phyloP scores from a whole-genome alignment of 2,113 vertebrate species.

The Rhea americana region DNA sequence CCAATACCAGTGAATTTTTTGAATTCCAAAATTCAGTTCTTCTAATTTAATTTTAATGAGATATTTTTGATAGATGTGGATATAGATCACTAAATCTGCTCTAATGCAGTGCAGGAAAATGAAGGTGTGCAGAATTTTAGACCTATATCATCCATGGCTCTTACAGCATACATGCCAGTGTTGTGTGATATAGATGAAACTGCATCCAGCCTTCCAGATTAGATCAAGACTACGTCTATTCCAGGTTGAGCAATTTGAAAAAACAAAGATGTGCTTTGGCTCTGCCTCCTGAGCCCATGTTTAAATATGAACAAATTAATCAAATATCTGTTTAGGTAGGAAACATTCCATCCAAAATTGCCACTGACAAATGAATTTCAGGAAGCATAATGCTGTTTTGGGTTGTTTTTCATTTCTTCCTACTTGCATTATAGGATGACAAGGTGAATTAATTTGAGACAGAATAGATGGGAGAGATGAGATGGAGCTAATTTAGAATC shows the following conservation, averaged over 20 bases:
- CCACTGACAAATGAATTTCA: constrained; percentile 18
- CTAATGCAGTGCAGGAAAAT: neutral
- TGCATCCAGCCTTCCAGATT: neutral
- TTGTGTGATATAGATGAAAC: neutral
- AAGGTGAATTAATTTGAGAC: constrained; percentile 31
- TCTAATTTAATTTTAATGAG: neutral
- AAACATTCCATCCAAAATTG: constrained; percentile 41
- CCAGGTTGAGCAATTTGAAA: neutral
- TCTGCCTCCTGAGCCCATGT: neutral
- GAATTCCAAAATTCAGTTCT: neutral
- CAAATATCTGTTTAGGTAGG: neutral
- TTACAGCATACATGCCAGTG: accelerated
- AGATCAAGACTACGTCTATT: neutral
- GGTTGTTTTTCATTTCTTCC: constrained; percentile 44
- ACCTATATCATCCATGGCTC: neutral
- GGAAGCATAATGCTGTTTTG: accelerated
- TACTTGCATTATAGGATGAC: constrained; percentile 5
- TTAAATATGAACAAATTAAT: constrained; percentile 40
- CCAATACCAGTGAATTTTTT: neutral
- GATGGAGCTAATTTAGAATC: constrained; percentile 40
- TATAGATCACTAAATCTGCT: neutral
- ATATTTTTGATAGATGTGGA: neutral
- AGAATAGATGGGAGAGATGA: constrained; percentile 13
- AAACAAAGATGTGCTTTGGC: neutral
- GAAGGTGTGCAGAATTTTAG: no score